Conservation (phyloP, 2,888 invertebrate species). For the Meandrusa payeni region DNA sequence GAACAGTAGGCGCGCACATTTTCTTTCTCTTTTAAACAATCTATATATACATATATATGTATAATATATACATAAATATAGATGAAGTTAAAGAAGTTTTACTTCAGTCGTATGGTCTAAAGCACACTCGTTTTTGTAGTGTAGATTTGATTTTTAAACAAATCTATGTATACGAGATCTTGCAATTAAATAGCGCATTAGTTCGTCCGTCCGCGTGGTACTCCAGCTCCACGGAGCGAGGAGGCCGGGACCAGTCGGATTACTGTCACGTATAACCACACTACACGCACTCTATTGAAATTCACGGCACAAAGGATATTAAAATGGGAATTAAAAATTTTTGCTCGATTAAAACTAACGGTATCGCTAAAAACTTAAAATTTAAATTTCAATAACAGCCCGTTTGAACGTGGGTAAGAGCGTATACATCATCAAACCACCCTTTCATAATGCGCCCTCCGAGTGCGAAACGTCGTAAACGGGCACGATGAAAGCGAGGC, state of each 20-base stretch:
- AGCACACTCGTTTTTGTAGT: too few species aligned
- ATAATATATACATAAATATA: too few species aligned
- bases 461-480: constrained; percentile 18
- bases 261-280: constrained; percentile 31
- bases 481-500: constrained; percentile 11
- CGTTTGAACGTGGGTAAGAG: constrained; percentile 19
- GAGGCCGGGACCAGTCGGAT: constrained; percentile 1
- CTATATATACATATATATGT: too few species aligned
- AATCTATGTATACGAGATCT: too few species aligned
- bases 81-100: too few species aligned
- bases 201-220: too few species aligned
- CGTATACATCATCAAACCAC: constrained; percentile 22
- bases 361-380: constrained; percentile 15
- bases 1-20: too few species aligned
- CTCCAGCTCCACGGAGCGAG: neutral
- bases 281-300: constrained; percentile 40
- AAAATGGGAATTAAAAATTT: constrained; percentile 26
- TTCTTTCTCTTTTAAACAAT: too few species aligned
- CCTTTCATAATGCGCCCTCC: constrained; percentile 26
- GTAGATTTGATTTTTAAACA: too few species aligned
- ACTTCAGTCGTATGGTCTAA: too few species aligned
- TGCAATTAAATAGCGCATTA: too few species aligned
- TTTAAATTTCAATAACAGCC: constrained; percentile 14
- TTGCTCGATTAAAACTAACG: constrained; percentile 6
- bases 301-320: constrained; percentile 30